A percentile compares a stretch with the other conserved stretches of the same genome.
phyloP scores from a whole-genome alignment of 2,113 vertebrate genomes.

The Archilochus colubris region DNA sequence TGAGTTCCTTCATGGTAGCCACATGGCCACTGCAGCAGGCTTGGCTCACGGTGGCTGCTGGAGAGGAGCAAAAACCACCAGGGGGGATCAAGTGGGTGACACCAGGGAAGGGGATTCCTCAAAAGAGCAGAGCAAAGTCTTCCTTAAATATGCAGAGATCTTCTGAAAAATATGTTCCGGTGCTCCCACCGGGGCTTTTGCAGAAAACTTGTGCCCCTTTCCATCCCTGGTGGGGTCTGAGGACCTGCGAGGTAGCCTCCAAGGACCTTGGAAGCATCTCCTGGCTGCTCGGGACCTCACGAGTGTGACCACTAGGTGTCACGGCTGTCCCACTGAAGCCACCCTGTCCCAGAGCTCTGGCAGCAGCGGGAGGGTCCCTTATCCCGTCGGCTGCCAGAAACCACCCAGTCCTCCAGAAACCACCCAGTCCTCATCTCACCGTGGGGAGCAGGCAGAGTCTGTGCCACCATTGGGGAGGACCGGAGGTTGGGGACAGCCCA shows the following conservation, averaged over 20 bases:
- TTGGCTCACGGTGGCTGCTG: fast-evolving
- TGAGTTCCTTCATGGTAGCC: background rate
- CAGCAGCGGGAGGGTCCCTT: fast-evolving
- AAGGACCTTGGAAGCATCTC: fast-evolving
- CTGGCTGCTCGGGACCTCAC: background rate
- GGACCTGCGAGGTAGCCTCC: fast-evolving
- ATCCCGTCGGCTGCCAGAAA: fast-evolving
- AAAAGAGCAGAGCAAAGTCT: background rate
- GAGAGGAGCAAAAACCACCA: background rate
- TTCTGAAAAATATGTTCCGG: background rate
- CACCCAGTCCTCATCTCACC: fast-evolving
- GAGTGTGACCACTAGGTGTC: conserved; percentile 70
- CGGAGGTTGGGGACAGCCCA: background rate
- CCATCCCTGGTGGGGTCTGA: fast-evolving
- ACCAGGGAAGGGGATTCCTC: fast-evolving
- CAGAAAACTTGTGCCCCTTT: background rate
- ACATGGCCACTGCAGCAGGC: fast-evolving
- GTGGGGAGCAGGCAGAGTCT: fast-evolving
- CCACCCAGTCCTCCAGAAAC: fast-evolving
- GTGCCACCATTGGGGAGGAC: fast-evolving
- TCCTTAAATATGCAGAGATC: fast-evolving
- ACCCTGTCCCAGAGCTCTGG: background rate
- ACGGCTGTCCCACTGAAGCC: conserved; percentile 27
- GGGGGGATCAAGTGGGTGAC: background rate
- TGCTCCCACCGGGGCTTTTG: fast-evolving